Evolutionary conservation across 1,140 invertebrate species (phyloP), one percentile per base, ranked within the genome.

Genomic region (Aleiodes sp.): DNA sequence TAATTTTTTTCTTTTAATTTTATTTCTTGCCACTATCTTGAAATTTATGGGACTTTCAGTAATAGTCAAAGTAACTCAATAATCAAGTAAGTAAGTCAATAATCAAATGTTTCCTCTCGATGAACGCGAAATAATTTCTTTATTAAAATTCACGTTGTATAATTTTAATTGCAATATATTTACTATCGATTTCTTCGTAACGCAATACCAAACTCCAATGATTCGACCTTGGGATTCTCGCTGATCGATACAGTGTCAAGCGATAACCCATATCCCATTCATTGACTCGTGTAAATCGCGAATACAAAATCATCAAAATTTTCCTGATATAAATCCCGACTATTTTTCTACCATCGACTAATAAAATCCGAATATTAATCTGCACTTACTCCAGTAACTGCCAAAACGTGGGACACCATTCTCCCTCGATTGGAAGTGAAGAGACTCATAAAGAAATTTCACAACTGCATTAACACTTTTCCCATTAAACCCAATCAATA

Each of bases 321-420:
- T 41, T n/a, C 3, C n/a, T 41, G n/a, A 16, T 8, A 4, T 33
- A 33, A 4, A 4, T 33, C 6, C n/a, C 3, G 3, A 41, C 39
- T 41, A 41, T 56, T 56, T 56, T 14, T 56, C 19, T 21, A 56
- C 4, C 26, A 19, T 21, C 2, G 8, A 21, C 4, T 56, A 14
- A 21, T 41, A 26, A 39, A 41, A 26, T 31, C 16, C 6, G 28
- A 37, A 16, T 43, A 31, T 29, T n/a, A n/a, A n/a, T n/a, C n/a
- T n/a, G n/a, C 26, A 78, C 75, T 78, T 43, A 83, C 81, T 72
- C 80, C 81, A 10, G 81, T 71, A 10, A 78, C 76, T 41, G 80
- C 76, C 35, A 83, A 75, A 28, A 81, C 74, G 73, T 83, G 80
- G 12, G 80, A 83, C 8, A 82, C 80, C 81, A 83, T 83, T 68